Evolutionary conservation across 2,888 invertebrate species (phyloP), one percentile per base, ranked within the genome.

Genomic region (Xylophagus ater): DNA sequence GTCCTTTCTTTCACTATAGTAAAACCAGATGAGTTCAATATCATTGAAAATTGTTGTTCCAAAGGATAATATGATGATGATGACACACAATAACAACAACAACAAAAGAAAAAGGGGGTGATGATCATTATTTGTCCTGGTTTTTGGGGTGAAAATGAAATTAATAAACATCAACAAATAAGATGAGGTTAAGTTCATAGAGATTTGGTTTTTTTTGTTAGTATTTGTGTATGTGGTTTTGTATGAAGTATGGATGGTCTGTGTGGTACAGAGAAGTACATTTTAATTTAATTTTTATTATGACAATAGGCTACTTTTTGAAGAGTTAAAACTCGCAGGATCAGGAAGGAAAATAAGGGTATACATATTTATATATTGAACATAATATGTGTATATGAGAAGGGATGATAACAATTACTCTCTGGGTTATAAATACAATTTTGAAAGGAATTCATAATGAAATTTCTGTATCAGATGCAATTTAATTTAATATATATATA

Each of bases 401-500:
- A n/a, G n/a, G n/a, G n/a, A n/a, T n/a, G n/a, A n/a, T n/a, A n/a
- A n/a, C n/a, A n/a, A n/a, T n/a, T n/a, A 31, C 24, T 14, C 30
- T 30, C 33, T 42, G 44, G 46, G 42, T 42, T 44, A 42, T 42
- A 38, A 17, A 20, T 15, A 35, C 37, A 18, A 36, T 19, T 28
- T 13, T 10, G 34, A 34, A 21, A 31, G 24, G 13, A 15, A 35
- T 19, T 41, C 36, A 37, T 34, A 39, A 39, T 38, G 31, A 29
- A 31, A 38, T 29, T 42, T 52, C 53, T 53, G 57, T 54, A 55
- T 56, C 56, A 59, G 60, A 60, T 60, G 60, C 60, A n/a, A 56
- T 59, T 60, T 60, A 60, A 60, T 60, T 60, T 60, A 60, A 59
- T 60, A 55, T 57, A 60, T n/a, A n/a, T n/a, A n/a, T n/a, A n/a